Evolutionary conservation across 2,888 invertebrate genomes (phyloP).

Genomic region (Scaptomyza tumidula): DNA sequence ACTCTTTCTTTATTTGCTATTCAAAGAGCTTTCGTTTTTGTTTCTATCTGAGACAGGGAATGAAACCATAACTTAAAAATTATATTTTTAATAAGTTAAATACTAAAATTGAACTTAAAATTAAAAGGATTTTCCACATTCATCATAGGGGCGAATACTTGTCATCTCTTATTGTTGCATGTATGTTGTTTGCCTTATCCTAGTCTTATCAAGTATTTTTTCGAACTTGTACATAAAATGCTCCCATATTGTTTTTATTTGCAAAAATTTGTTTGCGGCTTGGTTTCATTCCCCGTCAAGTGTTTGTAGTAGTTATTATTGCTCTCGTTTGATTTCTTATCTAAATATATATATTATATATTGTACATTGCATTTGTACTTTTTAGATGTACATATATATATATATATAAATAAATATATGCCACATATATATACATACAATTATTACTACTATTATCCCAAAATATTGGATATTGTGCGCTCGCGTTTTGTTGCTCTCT

Average conservation of each 20-base stretch:
- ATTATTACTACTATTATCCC: constrained; percentile 48
- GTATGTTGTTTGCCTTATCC: constrained; percentile 3
- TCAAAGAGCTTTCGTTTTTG: constrained; percentile 2
- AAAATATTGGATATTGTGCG: constrained; percentile 70
- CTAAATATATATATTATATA: constrained; percentile 11
- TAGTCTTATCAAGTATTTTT: not conserved
- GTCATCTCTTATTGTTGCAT: constrained; percentile 9
- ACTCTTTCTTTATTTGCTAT: constrained; percentile 20
- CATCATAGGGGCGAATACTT: constrained; percentile 11
- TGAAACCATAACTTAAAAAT: constrained; percentile 36
- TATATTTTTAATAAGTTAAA: too few relatives aligned
- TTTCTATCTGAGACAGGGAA: constrained; percentile 22
- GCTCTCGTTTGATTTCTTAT: constrained; percentile 33
- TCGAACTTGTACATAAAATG: not conserved
- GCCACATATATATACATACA: constrained; percentile 49
- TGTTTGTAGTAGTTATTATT: constrained; percentile 35
- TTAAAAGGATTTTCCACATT: too few relatives aligned
- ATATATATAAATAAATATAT: constrained; percentile 36
- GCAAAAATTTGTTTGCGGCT: constrained; percentile 1
- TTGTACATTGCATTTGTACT: constrained; percentile 32
- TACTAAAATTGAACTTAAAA: not conserved
- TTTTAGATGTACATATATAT: constrained; percentile 21
- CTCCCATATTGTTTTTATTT: not conserved
- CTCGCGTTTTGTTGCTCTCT: constrained; percentile 76
- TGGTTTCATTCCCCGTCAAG: constrained; percentile 50